Base-by-base conservation (phyloP, 2,113 vertebrate species). In the Indicator maculatus region DNA sequence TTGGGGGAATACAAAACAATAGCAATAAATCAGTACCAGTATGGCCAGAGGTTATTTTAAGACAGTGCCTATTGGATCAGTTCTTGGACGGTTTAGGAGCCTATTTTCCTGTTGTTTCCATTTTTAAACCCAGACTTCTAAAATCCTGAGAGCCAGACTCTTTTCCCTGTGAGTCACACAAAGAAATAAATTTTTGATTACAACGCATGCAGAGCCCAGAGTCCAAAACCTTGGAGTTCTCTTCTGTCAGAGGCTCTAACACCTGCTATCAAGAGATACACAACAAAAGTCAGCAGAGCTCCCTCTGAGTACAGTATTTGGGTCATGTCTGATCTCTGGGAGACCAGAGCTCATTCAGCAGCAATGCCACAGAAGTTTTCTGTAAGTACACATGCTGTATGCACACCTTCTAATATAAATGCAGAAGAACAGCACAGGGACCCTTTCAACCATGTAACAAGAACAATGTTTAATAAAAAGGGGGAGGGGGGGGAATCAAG, bases 71-170 rank as follows among this genome's bases (percentile, higher is more conserved):
- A 4, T 56, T 45, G 26, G 47, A 70, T 82, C 66, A 66, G 20
- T 84, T 84, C 74, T 76, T 76, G 52, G 67, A 60, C 28, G 58
- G 33, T 38, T 89, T 21, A 88, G 44, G 17, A 87, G 18, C 30
- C 6, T 44, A 27, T 89, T 95, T 95, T 94, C 75, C 64, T 38
- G 30, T 67, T 86, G 71, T 73, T 95, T 92, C 72, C 53, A 39
- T 79, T 82, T 91, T 77, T 85, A 71, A 93, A 83, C 24, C 12
- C 52, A 77, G 78, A 20, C 38, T 85, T 89, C 18, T 59, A 60
- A 70, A 88, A 60, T 78, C 61, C n/a, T 83, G 23, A 77, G 30
- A 66, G 41, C 13, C 14, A 36, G 44, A 27, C 26, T 52, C 36
- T 63, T 88, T 60, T 85, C 79, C 63, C 84, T 74, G 1, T 67